Evolutionary conservation across 1,140 invertebrate species (phyloP), one percentile per base, ranked within the genome.

Genomic region (Drosophila biarmipes): DNA sequence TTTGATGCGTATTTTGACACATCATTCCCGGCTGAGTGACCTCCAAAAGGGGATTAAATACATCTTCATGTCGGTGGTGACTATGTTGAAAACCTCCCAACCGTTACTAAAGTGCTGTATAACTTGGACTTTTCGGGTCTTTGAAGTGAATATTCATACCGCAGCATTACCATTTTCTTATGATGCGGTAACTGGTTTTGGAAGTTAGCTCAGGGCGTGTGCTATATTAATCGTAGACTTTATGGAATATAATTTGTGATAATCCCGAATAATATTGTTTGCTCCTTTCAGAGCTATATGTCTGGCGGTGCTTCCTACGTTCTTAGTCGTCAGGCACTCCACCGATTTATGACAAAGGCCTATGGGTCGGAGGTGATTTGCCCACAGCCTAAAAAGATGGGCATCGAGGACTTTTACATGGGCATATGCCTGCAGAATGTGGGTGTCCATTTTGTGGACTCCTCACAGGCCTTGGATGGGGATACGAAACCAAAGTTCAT

Each of bases 241-340:
- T 43, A 31, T 66, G 31, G 54, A 34, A 34, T 19, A 46, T 21
- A 17, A 35, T 31, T 27, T 37, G 27, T 6, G 10, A 34, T 34
- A 31, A 34, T 7, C 5, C 10, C 2, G 2, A n/a, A 46, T 31
- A 29, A 29, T 11, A 19, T 27, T 31, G 21, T 14, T 38, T 46
- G 6, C 27, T 48, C 40, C 24, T 2, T 6, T 14, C 27, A 97
- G 93, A 98, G 98, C 1, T 99, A 99, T 90, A 98, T 98, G 97
- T 98, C 97, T 86, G 98, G 98, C 11, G 97, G 97, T 1, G 96
- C 97, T 63, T 96, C 98, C 2, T 99, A 99, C 92, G 96, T 99
- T 38, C 92, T 99, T 40, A 98, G 98, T 80, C 94, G 94, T 40
- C 95, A 95, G 89, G 96, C 96, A 2, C 73, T 98, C 2, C 93